phyloP scores from a whole-genome alignment of 2,797 vertebrate species.

The Spondyliosoma cantharus region DNA sequence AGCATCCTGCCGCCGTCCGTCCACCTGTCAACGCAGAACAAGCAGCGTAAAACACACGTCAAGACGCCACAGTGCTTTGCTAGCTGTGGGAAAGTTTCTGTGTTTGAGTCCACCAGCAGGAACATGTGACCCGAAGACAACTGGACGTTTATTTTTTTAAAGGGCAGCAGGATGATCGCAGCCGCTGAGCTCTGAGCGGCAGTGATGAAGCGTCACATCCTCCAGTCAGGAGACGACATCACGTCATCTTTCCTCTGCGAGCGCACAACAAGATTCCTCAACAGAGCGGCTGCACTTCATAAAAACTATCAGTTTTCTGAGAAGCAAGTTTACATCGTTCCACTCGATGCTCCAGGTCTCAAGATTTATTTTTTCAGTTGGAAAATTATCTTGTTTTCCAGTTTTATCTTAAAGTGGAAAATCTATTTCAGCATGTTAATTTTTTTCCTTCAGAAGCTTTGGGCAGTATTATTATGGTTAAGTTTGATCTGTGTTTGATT shows the following conservation, averaged over 20 bases:
- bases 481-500: too few relatives aligned
- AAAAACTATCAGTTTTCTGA: background rate
- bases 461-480: too few relatives aligned
- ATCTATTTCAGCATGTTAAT: too few relatives aligned
- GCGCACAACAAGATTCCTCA: background rate
- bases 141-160: constrained; percentile 7
- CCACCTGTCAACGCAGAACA: constrained; percentile 49
- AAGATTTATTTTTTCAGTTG: too few relatives aligned
- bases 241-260: background rate
- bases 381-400: too few relatives aligned
- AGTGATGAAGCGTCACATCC: background rate
- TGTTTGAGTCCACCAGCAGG: constrained; percentile 2
- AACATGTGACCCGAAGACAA: constrained; percentile 29
- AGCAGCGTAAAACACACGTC: background rate
- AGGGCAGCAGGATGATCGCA: constrained; percentile 8
- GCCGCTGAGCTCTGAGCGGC: constrained; percentile 8
- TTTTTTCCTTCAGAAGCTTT: too few relatives aligned
- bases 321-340: background rate
- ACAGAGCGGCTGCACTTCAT: background rate
- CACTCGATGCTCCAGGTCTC: background rate
- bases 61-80: background rate
- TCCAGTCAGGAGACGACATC: constrained; percentile 38
- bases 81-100: constrained; percentile 10
- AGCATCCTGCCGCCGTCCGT: constrained; percentile 54
- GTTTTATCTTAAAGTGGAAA: too few relatives aligned